phyloP scores from a whole-genome alignment of 2,113 vertebrate species.

The Blennius ocellaris region DNA sequence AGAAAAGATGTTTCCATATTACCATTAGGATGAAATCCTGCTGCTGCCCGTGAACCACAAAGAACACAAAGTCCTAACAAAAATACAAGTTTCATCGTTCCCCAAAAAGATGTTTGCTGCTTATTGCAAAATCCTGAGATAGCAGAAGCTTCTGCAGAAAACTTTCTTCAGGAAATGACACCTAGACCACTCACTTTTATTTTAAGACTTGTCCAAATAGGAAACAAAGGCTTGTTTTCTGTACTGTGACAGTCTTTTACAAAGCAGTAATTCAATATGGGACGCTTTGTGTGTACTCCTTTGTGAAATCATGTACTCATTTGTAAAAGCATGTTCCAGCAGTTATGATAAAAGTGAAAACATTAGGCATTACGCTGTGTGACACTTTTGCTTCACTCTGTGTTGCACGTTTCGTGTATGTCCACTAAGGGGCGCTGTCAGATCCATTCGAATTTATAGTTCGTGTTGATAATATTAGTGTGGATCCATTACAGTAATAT shows the following conservation, averaged over 20 bases:
- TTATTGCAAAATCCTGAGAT: constrained; percentile 3
- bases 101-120: background rate
- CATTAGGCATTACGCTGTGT: too few species aligned
- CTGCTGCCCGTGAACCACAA: constrained; percentile 8
- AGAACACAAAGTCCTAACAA: constrained; percentile 27
- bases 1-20: constrained; percentile 13
- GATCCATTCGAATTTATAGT: background rate
- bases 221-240: background rate
- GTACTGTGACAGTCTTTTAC: too few species aligned
- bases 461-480: too few species aligned
- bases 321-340: too few species aligned
- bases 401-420: background rate
- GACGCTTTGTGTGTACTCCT: too few species aligned
- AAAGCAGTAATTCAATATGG: too few species aligned
- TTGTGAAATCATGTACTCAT: too few species aligned
- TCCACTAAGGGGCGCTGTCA: constrained; percentile 37
- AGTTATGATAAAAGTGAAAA: too few species aligned
- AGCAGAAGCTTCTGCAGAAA: background rate
- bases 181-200: background rate
- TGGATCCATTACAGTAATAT: too few species aligned
- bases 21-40: constrained; percentile 51
- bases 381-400: background rate
- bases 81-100: constrained; percentile 29
- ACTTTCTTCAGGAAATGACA: constrained; percentile 48
- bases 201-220: background rate